A percentile compares a stretch with the other conserved stretches of the same genome.
Conservation (phyloP, 2,888 invertebrate genomes). For the Spicauda simplicius region DNA sequence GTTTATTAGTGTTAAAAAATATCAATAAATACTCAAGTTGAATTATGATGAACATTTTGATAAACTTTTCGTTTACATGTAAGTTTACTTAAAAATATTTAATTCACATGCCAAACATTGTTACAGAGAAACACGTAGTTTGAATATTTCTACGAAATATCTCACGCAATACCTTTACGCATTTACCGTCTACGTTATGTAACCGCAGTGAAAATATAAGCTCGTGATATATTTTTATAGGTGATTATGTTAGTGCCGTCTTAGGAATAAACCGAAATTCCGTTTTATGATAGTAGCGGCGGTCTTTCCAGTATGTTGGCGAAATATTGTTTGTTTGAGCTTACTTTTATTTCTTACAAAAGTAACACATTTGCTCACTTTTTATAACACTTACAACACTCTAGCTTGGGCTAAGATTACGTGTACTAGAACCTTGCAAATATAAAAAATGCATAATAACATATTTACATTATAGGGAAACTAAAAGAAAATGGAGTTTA, state of each 20-base stretch:
- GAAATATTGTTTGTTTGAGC: background rate
- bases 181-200: background rate
- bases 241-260: background rate
- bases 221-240: slow-evolving; percentile 6
- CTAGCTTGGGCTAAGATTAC: no score
- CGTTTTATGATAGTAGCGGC: background rate
- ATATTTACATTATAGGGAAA: no score
- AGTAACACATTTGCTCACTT: background rate
- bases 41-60: no score
- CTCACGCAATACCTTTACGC: background rate
- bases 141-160: background rate
- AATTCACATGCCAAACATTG: no score
- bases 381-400: background rate
- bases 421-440: no score
- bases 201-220: slow-evolving; percentile 1
- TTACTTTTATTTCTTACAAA: background rate
- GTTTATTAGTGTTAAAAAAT: no score
- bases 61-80: no score
- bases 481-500: no score
- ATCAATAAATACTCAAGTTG: no score
- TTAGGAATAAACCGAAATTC: background rate
- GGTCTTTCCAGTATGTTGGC: background rate
- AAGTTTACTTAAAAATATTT: no score
- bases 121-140: no score
- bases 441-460: no score